These are phyloP conservation scores for Argyra leucocephala DNA, from an alignment of 2,888 invertebrate species.

Conservation along the genomic window DNA sequence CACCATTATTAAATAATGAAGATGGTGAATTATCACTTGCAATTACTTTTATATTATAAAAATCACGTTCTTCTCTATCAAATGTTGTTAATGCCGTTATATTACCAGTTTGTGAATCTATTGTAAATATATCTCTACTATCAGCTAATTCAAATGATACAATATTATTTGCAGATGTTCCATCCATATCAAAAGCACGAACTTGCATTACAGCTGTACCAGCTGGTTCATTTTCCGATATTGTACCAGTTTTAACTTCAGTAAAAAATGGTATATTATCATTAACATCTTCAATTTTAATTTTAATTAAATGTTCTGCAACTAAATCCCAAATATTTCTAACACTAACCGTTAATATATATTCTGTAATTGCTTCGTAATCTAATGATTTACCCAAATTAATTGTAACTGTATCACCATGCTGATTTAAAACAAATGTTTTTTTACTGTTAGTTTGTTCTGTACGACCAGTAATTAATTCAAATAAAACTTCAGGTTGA, in stretches of 20 bases:
- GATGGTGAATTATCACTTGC: slow-evolving; percentile 87
- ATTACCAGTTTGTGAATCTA: slow-evolving; percentile 77
- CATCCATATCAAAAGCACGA: slow-evolving; percentile 76
- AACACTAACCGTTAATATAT: slow-evolving; percentile 71
- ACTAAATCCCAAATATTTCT: slow-evolving; percentile 72
- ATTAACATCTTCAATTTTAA: slow-evolving; percentile 78
- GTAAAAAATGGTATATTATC: slow-evolving; percentile 83
- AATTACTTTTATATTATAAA: slow-evolving; percentile 81
- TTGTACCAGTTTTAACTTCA: slow-evolving; percentile 69
- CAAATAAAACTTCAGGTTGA: slow-evolving; percentile 65
- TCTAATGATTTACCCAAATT: slow-evolving; percentile 68
- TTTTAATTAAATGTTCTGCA: slow-evolving; percentile 66
- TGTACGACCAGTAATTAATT: slow-evolving; percentile 70
- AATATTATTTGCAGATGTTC: slow-evolving; percentile 72
- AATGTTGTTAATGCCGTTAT: slow-evolving; percentile 73
- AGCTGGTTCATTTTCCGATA: slow-evolving; percentile 72
- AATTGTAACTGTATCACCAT: slow-evolving; percentile 61
- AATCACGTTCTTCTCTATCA: slow-evolving; percentile 75
- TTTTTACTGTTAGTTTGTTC: slow-evolving; percentile 77
- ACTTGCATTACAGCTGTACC: slow-evolving; percentile 81
- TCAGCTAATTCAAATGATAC: slow-evolving; percentile 66
- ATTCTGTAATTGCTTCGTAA: slow-evolving; percentile 75
- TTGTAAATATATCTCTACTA: slow-evolving; percentile 64
- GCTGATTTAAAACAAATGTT: slow-evolving; percentile 60
- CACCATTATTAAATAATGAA: slow-evolving; percentile 53